A percentile compares a stretch with the other conserved stretches of the same genome.
These are phyloP conservation scores for Diglossa cyanea DNA, from an alignment of 2,797 vertebrate genomes.

Conservation along the genomic window DNA sequence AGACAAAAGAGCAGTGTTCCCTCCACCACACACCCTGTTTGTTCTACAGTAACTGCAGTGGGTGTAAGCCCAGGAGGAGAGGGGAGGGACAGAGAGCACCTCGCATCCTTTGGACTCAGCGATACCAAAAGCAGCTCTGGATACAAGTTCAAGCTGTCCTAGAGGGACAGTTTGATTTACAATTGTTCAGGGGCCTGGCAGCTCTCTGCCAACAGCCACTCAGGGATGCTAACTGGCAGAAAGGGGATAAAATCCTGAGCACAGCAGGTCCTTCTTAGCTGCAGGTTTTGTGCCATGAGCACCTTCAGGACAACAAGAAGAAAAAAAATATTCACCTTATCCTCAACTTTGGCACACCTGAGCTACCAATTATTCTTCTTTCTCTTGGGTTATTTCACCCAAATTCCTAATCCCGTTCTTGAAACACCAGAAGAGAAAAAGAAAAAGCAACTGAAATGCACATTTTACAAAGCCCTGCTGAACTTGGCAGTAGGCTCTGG, in stretches of 20 bases:
- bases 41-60: neutral
- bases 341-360: neutral
- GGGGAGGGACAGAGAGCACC: neutral
- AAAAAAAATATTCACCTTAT: neutral
- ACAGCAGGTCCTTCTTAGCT: neutral
- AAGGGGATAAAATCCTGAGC: neutral
- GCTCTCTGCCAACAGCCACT: neutral
- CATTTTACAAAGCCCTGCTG: neutral
- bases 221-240: neutral
- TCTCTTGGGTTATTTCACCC: neutral
- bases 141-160: neutral
- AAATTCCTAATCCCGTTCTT: neutral
- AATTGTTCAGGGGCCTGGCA: neutral
- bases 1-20: neutral
- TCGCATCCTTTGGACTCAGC: neutral
- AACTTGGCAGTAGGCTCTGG: neutral
- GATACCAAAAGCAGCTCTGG: neutral
- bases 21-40: neutral
- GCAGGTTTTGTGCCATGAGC: neutral
- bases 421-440: neutral
- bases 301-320: neutral
- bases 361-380: neutral
- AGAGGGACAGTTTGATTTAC: neutral
- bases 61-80: neutral
- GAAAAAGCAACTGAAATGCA: neutral